Conservation (phyloP, 2,797 vertebrate genomes). For the Chaenodraco wilsoni region DNA sequence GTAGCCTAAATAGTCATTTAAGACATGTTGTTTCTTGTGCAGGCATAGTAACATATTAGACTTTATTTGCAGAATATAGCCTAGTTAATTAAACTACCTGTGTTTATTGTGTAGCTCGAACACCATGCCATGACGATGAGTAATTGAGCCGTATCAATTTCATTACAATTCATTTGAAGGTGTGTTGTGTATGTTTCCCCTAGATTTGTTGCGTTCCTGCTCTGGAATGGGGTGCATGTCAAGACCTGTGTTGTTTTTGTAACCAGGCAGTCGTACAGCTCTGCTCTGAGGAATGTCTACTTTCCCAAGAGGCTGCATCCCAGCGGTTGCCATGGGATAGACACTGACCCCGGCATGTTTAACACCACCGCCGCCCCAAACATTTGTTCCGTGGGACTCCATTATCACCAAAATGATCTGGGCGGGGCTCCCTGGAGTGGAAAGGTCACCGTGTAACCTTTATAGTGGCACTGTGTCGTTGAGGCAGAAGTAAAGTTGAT, state of each 20-base stretch:
- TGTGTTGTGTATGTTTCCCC: constrained; percentile 48
- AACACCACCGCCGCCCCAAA: constrained; percentile 52
- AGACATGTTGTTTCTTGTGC: not conserved
- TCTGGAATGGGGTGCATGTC: constrained; percentile 78
- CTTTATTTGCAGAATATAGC: not conserved
- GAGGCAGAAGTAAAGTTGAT: not conserved
- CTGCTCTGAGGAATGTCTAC: constrained; percentile 71
- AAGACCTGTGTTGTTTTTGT: constrained; percentile 77
- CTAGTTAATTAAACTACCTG: not conserved
- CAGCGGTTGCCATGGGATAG: constrained; percentile 65
- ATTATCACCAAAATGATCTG: constrained; percentile 59
- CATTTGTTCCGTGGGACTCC: constrained; percentile 63
- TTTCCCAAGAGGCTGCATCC: constrained; percentile 72
- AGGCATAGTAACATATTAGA: not conserved
- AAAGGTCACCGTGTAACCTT: constrained; percentile 39
- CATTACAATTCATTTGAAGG: constrained; percentile 19
- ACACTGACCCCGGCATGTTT: constrained; percentile 61
- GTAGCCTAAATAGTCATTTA: not conserved
- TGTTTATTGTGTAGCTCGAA: constrained; percentile 3
- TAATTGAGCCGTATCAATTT: constrained; percentile 7
- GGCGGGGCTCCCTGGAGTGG: constrained; percentile 24
- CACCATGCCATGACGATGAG: not conserved
- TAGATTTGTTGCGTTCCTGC: constrained; percentile 56
- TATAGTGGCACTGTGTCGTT: not conserved
- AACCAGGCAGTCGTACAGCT: constrained; percentile 62